Percentiles rank a stretch among this genome's conserved stretches.
Evolutionary conservation across 2,113 vertebrate genomes (phyloP).

Genomic region (Protobothrops mucrosquamatus): DNA sequence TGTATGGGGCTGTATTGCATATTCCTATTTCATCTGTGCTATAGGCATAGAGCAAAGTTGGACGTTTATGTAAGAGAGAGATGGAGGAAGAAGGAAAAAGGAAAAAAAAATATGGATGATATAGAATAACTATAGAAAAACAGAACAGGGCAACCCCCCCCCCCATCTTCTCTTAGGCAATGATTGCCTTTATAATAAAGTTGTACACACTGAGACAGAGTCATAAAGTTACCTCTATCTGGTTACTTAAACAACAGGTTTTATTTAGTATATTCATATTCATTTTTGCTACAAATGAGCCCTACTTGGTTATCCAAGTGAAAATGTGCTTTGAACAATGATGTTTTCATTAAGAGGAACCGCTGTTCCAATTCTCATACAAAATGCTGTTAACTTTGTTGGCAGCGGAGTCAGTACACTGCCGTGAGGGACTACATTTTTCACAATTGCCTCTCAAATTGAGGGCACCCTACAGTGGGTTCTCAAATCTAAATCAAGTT

Average conservation of each 20-base stretch:
- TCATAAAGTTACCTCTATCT: slow-evolving; percentile 27
- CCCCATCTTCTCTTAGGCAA: slow-evolving; percentile 23
- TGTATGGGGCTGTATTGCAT: not conserved
- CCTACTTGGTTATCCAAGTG: slow-evolving; percentile 50
- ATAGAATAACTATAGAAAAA: not conserved
- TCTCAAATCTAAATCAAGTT: slow-evolving; percentile 31
- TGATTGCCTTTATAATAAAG: slow-evolving; percentile 33
- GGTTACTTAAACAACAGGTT: slow-evolving; percentile 38
- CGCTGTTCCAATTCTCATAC: slow-evolving; percentile 50
- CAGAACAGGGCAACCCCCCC: not conserved
- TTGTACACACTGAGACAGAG: slow-evolving; percentile 25
- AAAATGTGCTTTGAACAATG: slow-evolving; percentile 51
- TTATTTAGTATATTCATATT: slow-evolving; percentile 50
- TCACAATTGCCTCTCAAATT: slow-evolving; percentile 45
- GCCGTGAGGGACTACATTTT: slow-evolving; percentile 35
- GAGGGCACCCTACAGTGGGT: slow-evolving; percentile 33
- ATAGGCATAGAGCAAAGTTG: not conserved
- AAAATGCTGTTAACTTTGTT: slow-evolving; percentile 53
- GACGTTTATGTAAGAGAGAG: not conserved
- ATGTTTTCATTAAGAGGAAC: slow-evolving; percentile 57
- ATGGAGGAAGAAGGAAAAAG: not conserved
- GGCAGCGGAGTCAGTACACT: slow-evolving; percentile 35
- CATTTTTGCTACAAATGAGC: slow-evolving; percentile 50
- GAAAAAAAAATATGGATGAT: not conserved
- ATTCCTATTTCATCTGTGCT: not conserved